A percentile compares a stretch with the other conserved stretches of the same genome.
Evolutionary conservation across 1,140 invertebrate species (phyloP).

Genomic region (Drosophila triauraria): DNA sequence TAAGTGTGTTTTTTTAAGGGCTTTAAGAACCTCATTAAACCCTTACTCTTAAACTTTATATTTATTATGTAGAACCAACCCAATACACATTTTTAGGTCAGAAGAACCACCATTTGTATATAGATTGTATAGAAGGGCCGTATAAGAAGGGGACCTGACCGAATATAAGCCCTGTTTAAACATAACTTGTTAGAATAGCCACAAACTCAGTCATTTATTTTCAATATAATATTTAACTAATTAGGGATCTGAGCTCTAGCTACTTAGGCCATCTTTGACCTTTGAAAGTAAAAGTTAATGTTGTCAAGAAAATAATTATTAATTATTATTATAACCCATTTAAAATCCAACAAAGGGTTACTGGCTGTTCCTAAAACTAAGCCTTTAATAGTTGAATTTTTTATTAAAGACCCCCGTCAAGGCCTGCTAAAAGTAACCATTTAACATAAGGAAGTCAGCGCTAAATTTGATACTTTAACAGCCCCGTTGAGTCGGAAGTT

Average conservation of each 20-base stretch:
- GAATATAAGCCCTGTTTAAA: too few species aligned
- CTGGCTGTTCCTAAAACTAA: not conserved
- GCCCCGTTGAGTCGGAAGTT: not conserved
- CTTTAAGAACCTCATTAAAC: not conserved
- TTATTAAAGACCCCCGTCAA: too few species aligned
- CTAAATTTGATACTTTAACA: not conserved
- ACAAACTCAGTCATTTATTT: too few species aligned
- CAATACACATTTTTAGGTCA: not conserved
- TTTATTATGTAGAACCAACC: not conserved
- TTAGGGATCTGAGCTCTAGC: too few species aligned
- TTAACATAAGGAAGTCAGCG: not conserved
- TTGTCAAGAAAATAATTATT: not conserved
- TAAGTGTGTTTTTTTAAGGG: too few species aligned
- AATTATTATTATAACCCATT: not conserved
- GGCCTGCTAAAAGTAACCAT: not conserved
- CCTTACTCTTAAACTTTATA: not conserved
- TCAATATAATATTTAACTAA: too few species aligned
- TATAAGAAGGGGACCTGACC: not conserved
- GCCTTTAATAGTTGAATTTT: too few species aligned
- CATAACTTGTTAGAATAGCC: too few species aligned
- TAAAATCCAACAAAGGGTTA: not conserved
- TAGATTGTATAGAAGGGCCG: too few species aligned
- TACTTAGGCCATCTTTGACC: too few species aligned
- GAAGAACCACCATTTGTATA: too few species aligned
- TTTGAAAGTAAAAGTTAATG: too few species aligned